phyloP scores from a whole-genome alignment of 2,113 vertebrate genomes.

The Girardinichthys multiradiatus region DNA sequence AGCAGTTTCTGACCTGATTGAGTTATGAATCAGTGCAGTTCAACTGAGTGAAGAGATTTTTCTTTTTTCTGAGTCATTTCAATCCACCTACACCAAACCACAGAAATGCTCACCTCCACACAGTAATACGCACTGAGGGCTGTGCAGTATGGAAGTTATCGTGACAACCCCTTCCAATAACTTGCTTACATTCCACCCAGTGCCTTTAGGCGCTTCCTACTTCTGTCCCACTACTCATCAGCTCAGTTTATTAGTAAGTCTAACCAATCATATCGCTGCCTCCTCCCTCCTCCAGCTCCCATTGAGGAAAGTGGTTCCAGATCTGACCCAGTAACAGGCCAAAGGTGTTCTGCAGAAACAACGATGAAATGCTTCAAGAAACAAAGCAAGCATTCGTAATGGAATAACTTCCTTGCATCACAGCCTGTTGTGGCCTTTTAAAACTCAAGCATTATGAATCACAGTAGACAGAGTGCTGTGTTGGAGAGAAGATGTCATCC shows the following conservation, averaged over 20 bases:
- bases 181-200: slow-evolving; percentile 61
- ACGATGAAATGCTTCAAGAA: not conserved
- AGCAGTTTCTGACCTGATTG: slow-evolving; percentile 15
- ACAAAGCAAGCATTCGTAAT: not conserved
- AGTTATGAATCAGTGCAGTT: not conserved
- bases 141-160: slow-evolving; percentile 43
- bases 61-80: slow-evolving; percentile 14
- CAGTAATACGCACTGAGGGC: slow-evolving; percentile 8
- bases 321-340: slow-evolving; percentile 22
- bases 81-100: slow-evolving; percentile 14
- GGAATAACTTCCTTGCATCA: not conserved
- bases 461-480: not conserved
- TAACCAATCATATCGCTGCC: slow-evolving; percentile 45
- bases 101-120: not conserved
- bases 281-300: slow-evolving; percentile 34
- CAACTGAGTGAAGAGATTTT: not conserved
- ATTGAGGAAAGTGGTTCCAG: slow-evolving; percentile 63
- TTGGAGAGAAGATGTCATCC: not conserved
- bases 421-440: not conserved
- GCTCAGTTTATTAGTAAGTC: slow-evolving; percentile 33
- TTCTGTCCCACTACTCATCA: slow-evolving; percentile 38
- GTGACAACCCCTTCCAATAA: slow-evolving; percentile 53
- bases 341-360: slow-evolving; percentile 4
- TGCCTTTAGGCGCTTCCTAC: slow-evolving; percentile 53
- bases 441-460: not conserved